Evolutionary conservation across 2,797 vertebrate species (phyloP).

Genomic region (Natrix natrix): DNA sequence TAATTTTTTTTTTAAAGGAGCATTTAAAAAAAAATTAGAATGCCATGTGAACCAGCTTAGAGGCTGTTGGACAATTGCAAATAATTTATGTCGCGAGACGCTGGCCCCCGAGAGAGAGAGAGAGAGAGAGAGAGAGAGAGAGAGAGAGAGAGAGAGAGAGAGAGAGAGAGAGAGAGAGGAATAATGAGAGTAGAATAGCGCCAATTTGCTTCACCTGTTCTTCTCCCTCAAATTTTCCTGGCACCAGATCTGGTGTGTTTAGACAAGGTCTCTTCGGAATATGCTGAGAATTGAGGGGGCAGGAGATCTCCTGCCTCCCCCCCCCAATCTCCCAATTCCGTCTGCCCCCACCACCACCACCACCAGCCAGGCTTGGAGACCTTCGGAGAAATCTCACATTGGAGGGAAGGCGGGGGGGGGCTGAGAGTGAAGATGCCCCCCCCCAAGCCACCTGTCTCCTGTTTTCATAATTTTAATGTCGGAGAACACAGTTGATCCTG

Average conservation of each 20-base stretch:
- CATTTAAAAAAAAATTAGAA: background rate
- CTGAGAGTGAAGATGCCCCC: background rate
- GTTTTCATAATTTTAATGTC: background rate
- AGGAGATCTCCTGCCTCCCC: background rate
- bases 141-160: slow-evolving; percentile 4
- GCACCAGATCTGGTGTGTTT: slow-evolving; percentile 30
- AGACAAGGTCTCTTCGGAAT: slow-evolving; percentile 47
- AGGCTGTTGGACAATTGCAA: background rate
- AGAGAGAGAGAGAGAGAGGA: slow-evolving; percentile 12
- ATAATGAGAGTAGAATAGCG: background rate
- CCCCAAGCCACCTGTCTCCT: background rate
- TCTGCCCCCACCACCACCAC: background rate
- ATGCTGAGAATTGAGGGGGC: slow-evolving; percentile 8
- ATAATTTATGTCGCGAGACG: slow-evolving; percentile 44
- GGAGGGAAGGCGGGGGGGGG: background rate
- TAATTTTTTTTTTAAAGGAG: no score
- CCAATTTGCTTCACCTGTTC: slow-evolving; percentile 56
- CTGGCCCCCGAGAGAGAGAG: slow-evolving; percentile 26
- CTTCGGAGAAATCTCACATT: background rate
- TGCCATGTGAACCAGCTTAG: background rate
- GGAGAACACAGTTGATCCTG: background rate
- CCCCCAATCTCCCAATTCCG: fast-evolving
- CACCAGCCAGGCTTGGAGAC: background rate
- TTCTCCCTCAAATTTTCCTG: slow-evolving; percentile 41
- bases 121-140: slow-evolving; percentile 28